Percentiles rank a stretch among this genome's conserved stretches.
These are phyloP conservation scores for Lycia hirtaria DNA, from an alignment of 2,888 invertebrate genomes.

Conservation along the genomic window DNA sequence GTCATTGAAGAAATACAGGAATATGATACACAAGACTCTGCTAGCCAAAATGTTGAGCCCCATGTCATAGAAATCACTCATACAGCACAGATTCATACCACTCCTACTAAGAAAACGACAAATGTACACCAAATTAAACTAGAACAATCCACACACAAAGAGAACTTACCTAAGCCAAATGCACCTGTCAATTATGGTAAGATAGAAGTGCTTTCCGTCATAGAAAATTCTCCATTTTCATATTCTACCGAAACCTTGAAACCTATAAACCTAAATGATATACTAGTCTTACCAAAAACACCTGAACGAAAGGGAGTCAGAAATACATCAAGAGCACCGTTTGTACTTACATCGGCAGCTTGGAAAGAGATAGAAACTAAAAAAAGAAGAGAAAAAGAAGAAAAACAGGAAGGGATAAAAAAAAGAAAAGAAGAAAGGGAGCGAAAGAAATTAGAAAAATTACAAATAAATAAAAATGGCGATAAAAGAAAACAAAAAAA, in stretches of 20 bases:
- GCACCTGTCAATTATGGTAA: too few relatives aligned
- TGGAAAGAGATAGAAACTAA: background rate
- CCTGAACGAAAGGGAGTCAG: background rate
- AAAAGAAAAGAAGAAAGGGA: slow-evolving; percentile 1
- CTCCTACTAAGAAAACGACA: background rate
- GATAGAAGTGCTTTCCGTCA: too few relatives aligned
- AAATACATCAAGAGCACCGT: background rate
- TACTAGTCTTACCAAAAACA: background rate
- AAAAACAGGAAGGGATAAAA: background rate
- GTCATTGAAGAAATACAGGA: background rate
- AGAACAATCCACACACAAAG: too few relatives aligned
- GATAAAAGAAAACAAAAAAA: background rate
- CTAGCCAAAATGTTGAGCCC: background rate
- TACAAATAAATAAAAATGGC: background rate
- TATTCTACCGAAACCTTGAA: background rate
- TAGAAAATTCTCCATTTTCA: too few relatives aligned
- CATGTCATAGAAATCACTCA: slow-evolving; percentile 1
- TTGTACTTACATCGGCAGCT: background rate
- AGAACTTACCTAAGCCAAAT: too few relatives aligned
- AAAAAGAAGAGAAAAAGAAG: background rate
- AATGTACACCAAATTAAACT: background rate
- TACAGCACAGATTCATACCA: slow-evolving; percentile 1
- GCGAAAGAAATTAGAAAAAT: background rate
- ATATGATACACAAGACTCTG: background rate
- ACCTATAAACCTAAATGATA: background rate